phyloP scores from a whole-genome alignment of 2,113 vertebrate species.

The Xiphias gladius region DNA sequence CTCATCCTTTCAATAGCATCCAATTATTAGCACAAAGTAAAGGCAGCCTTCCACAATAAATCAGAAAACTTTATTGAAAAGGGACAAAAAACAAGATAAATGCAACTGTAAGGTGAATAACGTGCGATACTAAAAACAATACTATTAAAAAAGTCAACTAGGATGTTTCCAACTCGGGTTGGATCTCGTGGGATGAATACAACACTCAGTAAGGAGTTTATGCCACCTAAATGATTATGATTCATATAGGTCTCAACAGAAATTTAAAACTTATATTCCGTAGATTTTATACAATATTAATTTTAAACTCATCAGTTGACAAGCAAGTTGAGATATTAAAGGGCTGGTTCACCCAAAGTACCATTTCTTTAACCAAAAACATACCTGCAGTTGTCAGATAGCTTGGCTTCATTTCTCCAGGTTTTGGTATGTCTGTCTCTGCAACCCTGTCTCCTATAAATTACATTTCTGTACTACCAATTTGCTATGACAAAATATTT shows the following conservation, averaged over 20 bases:
- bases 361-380: background rate
- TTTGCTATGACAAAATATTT: background rate
- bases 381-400: background rate
- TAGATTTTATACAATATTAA: background rate
- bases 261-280: background rate
- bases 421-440: background rate
- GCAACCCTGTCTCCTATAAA: background rate
- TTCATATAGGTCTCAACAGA: background rate
- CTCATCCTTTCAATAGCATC: slow-evolving; percentile 98
- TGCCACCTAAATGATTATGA: slow-evolving; percentile 5
- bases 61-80: slow-evolving; percentile 93
- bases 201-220: background rate
- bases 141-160: slow-evolving; percentile 51
- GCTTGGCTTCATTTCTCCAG: background rate
- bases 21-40: slow-evolving; percentile 97
- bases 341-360: background rate
- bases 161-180: background rate
- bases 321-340: background rate
- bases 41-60: slow-evolving; percentile 90
- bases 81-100: slow-evolving; percentile 86
- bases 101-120: slow-evolving; percentile 86
- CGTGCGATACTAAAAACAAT: slow-evolving; percentile 63
- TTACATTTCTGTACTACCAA: background rate
- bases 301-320: background rate
- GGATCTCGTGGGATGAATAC: slow-evolving; percentile 7